Conservation (phyloP, 2,797 vertebrate species). For the Hippoglossus hippoglossus region DNA sequence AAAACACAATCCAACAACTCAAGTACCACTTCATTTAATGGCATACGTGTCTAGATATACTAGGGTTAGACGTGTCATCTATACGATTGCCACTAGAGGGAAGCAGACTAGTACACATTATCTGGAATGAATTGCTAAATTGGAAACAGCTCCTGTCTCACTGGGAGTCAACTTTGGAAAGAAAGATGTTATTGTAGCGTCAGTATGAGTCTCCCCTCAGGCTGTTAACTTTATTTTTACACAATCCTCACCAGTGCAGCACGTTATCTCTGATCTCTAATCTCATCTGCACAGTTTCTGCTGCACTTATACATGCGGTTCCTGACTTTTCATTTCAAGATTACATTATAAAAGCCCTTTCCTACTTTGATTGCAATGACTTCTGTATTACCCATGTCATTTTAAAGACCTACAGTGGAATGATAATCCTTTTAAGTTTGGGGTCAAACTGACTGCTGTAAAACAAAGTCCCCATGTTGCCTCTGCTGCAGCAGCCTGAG, state of each 20-base stretch:
- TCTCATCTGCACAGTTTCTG: constrained; percentile 30
- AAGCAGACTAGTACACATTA: constrained; percentile 30
- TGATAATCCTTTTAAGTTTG: constrained; percentile 60
- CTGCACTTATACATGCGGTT: constrained; percentile 4
- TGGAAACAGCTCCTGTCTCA: neutral
- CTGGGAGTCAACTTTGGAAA: neutral
- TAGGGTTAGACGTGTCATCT: constrained; percentile 20
- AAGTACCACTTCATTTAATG: neutral
- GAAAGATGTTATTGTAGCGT: neutral
- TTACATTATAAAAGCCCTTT: constrained; percentile 27
- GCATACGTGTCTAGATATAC: neutral
- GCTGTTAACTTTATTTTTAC: constrained; percentile 1
- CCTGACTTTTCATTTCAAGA: constrained; percentile 34
- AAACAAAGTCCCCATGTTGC: constrained; percentile 36
- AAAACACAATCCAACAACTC: neutral
- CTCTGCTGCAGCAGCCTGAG: neutral
- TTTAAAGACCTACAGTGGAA: constrained; percentile 45
- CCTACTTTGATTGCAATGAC: constrained; percentile 17
- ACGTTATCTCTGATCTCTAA: constrained; percentile 36
- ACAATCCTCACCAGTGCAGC: neutral
- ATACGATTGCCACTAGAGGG: constrained; percentile 67
- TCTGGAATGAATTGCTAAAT: neutral
- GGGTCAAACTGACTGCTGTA: constrained; percentile 35
- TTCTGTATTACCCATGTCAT: constrained; percentile 29
- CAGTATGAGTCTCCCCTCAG: neutral